Conservation (phyloP, 2,888 invertebrate genomes). For the Polydrusus cervinus region DNA sequence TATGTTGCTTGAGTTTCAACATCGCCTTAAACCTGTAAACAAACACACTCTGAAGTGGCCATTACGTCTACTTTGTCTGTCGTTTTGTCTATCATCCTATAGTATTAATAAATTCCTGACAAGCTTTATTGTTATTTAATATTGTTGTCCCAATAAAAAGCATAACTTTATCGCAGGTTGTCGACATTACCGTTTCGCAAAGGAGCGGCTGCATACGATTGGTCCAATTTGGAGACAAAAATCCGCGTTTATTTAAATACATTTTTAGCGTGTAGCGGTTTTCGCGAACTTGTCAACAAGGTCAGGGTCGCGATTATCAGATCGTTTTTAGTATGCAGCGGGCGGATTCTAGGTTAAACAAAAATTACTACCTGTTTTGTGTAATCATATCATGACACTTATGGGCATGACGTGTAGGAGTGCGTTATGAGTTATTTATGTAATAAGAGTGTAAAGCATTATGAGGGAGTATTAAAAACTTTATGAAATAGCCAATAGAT, state of each 20-base stretch:
- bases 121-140: constrained; percentile 7
- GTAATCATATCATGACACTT: too few species aligned
- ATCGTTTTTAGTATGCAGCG: constrained; percentile 35
- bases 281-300: constrained; percentile 37
- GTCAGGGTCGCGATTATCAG: constrained; percentile 38
- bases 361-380: constrained; percentile 43
- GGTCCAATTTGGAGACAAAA: constrained; percentile 44
- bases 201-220: constrained; percentile 50
- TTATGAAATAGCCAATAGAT: too few species aligned
- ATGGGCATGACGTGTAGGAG: neutral
- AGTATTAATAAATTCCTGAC: neutral
- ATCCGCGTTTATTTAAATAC: constrained; percentile 51
- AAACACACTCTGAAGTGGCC: too few species aligned
- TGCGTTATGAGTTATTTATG: neutral
- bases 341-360: constrained; percentile 41
- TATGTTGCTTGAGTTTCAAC: too few species aligned
- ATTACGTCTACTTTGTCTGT: too few species aligned
- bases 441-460: too few species aligned
- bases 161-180: constrained; percentile 23
- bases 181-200: constrained; percentile 40
- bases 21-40: too few species aligned
- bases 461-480: too few species aligned
- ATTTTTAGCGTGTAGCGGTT: constrained; percentile 50
- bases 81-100: too few species aligned
- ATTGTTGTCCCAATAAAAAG: constrained; percentile 5